phyloP scores from a whole-genome alignment of 2,888 invertebrate genomes.

The Dynastes tityus region DNA sequence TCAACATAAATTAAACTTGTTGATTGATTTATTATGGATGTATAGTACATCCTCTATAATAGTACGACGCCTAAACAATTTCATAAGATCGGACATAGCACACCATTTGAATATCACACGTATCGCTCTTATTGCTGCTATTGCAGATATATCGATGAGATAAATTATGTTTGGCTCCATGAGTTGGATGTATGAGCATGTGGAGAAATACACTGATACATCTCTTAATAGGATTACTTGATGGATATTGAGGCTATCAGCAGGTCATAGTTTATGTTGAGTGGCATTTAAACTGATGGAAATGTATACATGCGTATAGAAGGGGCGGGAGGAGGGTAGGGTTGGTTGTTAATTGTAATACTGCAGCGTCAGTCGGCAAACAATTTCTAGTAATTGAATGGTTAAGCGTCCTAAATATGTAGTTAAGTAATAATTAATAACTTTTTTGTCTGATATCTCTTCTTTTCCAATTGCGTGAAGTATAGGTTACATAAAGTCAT shows the following conservation, averaged over 20 bases:
- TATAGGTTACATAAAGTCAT: too few species aligned
- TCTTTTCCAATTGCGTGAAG: too few species aligned
- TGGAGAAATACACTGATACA: conserved; percentile 49
- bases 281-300: conserved; percentile 31
- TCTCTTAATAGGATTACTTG: conserved; percentile 53
- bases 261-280: conserved; percentile 45
- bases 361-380: background rate
- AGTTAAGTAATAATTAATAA: too few species aligned
- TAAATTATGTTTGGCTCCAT: conserved; percentile 52
- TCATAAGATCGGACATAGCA: conserved; percentile 4
- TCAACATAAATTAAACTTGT: too few species aligned
- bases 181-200: conserved; percentile 49
- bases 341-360: conserved; percentile 6
- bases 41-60: too few species aligned
- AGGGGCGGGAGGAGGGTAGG: background rate
- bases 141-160: conserved; percentile 51
- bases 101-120: conserved; percentile 36
- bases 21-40: too few species aligned
- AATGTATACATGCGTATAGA: background rate
- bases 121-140: background rate
- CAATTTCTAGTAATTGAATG: background rate
- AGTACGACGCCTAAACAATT: conserved; percentile 4
- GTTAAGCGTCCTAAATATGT: too few species aligned
- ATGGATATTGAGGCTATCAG: conserved; percentile 53
- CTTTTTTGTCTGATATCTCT: too few species aligned